Evolutionary conservation across 92 coral and sea anemone genomes (phyloP), one percentile per base, ranked within the genome.

Genomic region (Palythoa caribaeorum): DNA sequence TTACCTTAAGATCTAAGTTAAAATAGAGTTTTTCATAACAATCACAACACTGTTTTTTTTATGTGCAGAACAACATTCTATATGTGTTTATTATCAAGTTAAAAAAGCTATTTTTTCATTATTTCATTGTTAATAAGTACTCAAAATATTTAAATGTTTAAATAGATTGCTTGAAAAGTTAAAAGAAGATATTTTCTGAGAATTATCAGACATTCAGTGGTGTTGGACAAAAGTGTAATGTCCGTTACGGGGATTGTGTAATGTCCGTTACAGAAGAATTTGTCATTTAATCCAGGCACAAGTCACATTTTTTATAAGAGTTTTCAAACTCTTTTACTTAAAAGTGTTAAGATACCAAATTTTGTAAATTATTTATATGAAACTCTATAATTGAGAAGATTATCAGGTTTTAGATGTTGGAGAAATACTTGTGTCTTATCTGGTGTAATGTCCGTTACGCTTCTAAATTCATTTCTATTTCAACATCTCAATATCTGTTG

Each of bases 141-240:
- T 50, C 52, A 74, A 74, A 74, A 15, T 74, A 44, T 74, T 54
- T 54, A 54, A 54, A 54, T 54, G 60, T 54, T 54, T 54, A 54
- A 9, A 76, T 76, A 16, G 37, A 76, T 76, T 48, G 79, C 9
- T 76, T 76, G 11, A 40, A 76, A 76, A 48, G n/a, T 38, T 76
- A 48, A 76, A 52, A 76, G 51, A 76, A 48, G 50, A 76, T 19
- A 28, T 76, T 76, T 76, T 76, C 62, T 76, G 50, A 76, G 79
- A 76, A 76, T 17, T 76, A 48, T 28, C 28, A 28, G 28, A 28
- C 28, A 28, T 28, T 28, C 28, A 28, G 28, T 28, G 28, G 28
- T 28, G 28, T 28, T 28, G 28, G 28, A 28, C 28, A 28, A 28
- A 28, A 28, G 28, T 28, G 28, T 28, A 28, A 28, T 28, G 28